Base-by-base conservation (phyloP, 1,140 invertebrate genomes). In the Eubasilissa regina region DNA sequence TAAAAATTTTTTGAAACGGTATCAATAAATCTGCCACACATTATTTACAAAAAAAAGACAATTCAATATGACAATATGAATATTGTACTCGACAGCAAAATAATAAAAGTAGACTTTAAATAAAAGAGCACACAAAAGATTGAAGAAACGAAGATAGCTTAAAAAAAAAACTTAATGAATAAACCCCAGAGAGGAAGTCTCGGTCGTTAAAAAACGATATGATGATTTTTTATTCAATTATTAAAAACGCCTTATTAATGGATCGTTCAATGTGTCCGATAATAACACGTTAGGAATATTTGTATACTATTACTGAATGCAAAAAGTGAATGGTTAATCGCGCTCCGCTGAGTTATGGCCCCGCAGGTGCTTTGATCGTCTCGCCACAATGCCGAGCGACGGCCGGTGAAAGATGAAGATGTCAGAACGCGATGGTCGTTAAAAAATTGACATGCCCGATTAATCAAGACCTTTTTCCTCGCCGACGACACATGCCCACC, bases 281-380 rank as follows among this genome's bases (percentile, higher is more conserved):
- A 70, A 70, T 70, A 17, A 70, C 66, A 51, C 47, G 45, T 12
- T 25, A 12, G 15, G 19, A 35, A 62, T 62, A 25, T 25, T 35
- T 9, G 17, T 35, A 10, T 21, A 13, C 13, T 62, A 25, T 25
- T 35, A 25, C 12, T 13, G 12, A 17, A 13, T 35, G 25, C 25
- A 62, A 70, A 53, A 35, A 70, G 66, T 48, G 66, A 70, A 48
- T 70, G 47, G 51, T 70, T 64, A 64, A 64, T 13, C 25, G 60
- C 60, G 19, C 60, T 8, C 60, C 1, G 35, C 35, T 64, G 66
- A 70, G 51, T 70, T 48, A 62, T 62, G 47, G 15, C 66, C 45
- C 17, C 45, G 3, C 45, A 4, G 66, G 66, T 48, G 47, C 10
- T 48, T 70, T 51, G 66, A 53, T 51, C 47, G 19, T 70, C 51